Percentiles rank a stretch among this genome's conserved stretches.
These are phyloP conservation scores for Muraenolepis orangiensis DNA, from an alignment of 2,797 vertebrate species.

Conservation along the genomic window DNA sequence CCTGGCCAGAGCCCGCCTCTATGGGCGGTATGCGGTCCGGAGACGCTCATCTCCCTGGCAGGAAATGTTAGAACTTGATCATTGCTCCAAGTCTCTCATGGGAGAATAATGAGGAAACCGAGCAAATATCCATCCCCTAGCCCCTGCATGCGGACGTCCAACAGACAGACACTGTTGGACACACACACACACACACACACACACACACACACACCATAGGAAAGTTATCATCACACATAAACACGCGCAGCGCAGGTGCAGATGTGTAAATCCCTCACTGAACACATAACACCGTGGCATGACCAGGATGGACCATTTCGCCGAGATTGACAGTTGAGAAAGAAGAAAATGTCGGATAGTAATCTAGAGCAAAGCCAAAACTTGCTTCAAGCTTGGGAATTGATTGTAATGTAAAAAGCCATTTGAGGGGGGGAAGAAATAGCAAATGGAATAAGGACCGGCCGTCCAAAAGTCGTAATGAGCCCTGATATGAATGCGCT, in stretches of 20 bases:
- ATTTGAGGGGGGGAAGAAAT: conserved; percentile 47
- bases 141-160: conserved; percentile 48
- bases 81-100: conserved; percentile 66
- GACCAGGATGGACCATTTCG: conserved; percentile 44
- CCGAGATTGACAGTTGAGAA: conserved; percentile 52
- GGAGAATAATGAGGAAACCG: conserved; percentile 72
- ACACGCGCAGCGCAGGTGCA: conserved; percentile 33
- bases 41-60: conserved; percentile 74
- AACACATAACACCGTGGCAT: conserved; percentile 39
- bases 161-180: conserved; percentile 40
- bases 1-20: conserved; percentile 61
- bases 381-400: conserved; percentile 56
- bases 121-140: conserved; percentile 45
- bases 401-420: conserved; percentile 67
- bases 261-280: conserved; percentile 25
- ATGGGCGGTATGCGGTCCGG: conserved; percentile 67
- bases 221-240: conserved; percentile 32
- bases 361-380: conserved; percentile 61
- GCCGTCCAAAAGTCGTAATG: conserved; percentile 48
- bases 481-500: conserved; percentile 67
- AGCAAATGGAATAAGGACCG: conserved; percentile 73
- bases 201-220: conserved; percentile 17
- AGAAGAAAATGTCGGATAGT: conserved; percentile 47
- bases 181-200: conserved; percentile 22
- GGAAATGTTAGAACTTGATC: conserved; percentile 79